phyloP scores from a whole-genome alignment of 2,888 invertebrate species.

The Pseudoips prasinana region DNA sequence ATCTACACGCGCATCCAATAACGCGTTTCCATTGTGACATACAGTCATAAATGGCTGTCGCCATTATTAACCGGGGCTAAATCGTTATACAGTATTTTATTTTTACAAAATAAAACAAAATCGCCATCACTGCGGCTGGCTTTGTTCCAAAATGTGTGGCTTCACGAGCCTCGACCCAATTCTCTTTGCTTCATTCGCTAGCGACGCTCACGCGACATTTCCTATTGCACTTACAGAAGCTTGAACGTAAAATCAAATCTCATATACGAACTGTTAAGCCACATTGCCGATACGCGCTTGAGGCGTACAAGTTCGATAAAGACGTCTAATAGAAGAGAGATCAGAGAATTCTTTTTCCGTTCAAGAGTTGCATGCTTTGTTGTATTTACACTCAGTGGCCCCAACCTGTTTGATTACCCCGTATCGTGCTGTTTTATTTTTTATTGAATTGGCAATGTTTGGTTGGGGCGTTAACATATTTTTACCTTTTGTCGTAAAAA shows the following conservation, averaged over 20 bases:
- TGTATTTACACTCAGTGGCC: constrained; percentile 11
- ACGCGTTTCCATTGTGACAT: constrained; percentile 29
- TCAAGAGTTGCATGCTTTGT: constrained; percentile 24
- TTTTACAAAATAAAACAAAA: constrained; percentile 66
- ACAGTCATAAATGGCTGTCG: constrained; percentile 31
- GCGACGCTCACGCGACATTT: constrained; percentile 64
- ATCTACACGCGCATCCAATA: constrained; percentile 33
- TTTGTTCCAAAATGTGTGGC: constrained; percentile 64
- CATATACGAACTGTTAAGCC: constrained; percentile 42
- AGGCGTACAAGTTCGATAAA: constrained; percentile 23
- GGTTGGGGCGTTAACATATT: too few relatives aligned
- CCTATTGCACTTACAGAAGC: constrained; percentile 57
- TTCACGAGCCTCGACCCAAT: constrained; percentile 65
- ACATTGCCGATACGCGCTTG: constrained; percentile 40
- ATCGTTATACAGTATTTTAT: constrained; percentile 57
- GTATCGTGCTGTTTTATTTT: neutral
- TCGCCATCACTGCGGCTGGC: constrained; percentile 57
- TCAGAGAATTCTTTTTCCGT: constrained; percentile 31
- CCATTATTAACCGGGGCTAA: constrained; percentile 40
- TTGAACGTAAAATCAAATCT: constrained; percentile 53
- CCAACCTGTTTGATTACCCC: neutral
- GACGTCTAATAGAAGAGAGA: constrained; percentile 31
- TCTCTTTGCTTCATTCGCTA: constrained; percentile 66
- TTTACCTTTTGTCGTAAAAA: too few relatives aligned
- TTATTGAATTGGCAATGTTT: too few relatives aligned